Base-by-base conservation (phyloP, 2,888 invertebrate species). In the Limnephilus marmoratus region DNA sequence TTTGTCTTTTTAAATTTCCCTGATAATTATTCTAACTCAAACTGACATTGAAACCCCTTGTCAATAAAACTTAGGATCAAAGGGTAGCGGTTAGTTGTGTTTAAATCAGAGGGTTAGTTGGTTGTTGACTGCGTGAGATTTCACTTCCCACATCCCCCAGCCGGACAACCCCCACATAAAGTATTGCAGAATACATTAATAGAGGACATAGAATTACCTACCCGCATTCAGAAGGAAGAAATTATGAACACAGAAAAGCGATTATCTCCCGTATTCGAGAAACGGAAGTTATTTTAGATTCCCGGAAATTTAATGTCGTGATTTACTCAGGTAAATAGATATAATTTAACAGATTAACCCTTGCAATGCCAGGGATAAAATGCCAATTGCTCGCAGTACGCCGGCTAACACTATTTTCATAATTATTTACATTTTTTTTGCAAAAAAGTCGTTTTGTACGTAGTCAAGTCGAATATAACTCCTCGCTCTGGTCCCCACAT, bases 161-260 rank as follows among this genome's bases (percentile, higher is more conserved):
- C 24, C 24, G 7, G 24, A 68, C 68, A 24, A 68, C 24, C 83
- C 83, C 37, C 37, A 7, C 83, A 83, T 37, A 37, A 83, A 83
- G 18, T 83, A 83, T 37, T 83, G 83, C 83, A 37, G 37, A 83
- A 83, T 83, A 83, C 83, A 83, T 83, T 83, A 83, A 83, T 83
- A 83, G 83, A 41, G 83, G 83, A 68, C 68, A 83, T 24, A 34
- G 37, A 37, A 83, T 83, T 83, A 83, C 37, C 37, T 7, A 34
- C 37, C 83, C 83, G 24, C 37, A 83, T 83, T 37, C 37, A 83
- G 37, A 37, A 37, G 37, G 83, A 34, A 37, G 37, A 83, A 83
- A 34, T 37, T 83, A 83, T 83, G 83, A 83, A 83, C 83, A 83
- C 83, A 83, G 83, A 83, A 83, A 83, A 37, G 37, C 83, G 83